phyloP scores from a whole-genome alignment of 2,797 vertebrate genomes.

The Paedocypris micromegethes region DNA sequence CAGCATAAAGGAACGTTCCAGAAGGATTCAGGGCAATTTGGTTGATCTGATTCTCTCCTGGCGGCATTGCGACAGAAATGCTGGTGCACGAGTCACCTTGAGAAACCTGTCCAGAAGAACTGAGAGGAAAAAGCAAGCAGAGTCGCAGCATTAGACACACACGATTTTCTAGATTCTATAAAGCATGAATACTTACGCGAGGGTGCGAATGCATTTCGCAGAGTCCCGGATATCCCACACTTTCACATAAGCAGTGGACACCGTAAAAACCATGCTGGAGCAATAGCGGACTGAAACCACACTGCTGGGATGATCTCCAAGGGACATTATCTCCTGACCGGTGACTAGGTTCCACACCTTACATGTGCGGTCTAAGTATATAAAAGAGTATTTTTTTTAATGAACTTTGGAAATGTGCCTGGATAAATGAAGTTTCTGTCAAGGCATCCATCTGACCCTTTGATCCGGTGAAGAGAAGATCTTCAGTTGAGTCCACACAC shows the following conservation, averaged over 20 bases:
- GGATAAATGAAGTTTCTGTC: too few species aligned
- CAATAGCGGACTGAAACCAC: slow-evolving; percentile 89
- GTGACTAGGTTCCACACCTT: slow-evolving; percentile 99
- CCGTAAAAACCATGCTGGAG: slow-evolving; percentile 89
- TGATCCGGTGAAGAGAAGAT: slow-evolving; percentile 95
- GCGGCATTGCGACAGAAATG: slow-evolving; percentile 79
- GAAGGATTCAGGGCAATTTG: slow-evolving; percentile 87
- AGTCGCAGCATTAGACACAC: neutral
- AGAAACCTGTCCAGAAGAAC: slow-evolving; percentile 90
- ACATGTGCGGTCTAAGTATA: slow-evolving; percentile 83
- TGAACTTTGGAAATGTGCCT: too few species aligned
- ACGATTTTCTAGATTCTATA: neutral
- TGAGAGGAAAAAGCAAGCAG: slow-evolving; percentile 45
- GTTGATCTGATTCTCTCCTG: slow-evolving; percentile 94
- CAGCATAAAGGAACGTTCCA: slow-evolving; percentile 88
- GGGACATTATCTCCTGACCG: slow-evolving; percentile 97
- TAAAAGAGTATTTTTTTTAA: too few species aligned
- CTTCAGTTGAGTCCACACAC: slow-evolving; percentile 90
- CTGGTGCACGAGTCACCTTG: slow-evolving; percentile 79
- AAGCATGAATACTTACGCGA: slow-evolving; percentile 74
- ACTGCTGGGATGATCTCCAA: slow-evolving; percentile 90
- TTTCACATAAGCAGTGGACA: slow-evolving; percentile 91
- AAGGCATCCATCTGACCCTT: slow-evolving; percentile 74
- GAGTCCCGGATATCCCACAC: slow-evolving; percentile 97
- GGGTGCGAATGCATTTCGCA: slow-evolving; percentile 87